Evolutionary conservation across 2,888 invertebrate genomes (phyloP).

Genomic region (Scaptomyza cyrtandrae): DNA sequence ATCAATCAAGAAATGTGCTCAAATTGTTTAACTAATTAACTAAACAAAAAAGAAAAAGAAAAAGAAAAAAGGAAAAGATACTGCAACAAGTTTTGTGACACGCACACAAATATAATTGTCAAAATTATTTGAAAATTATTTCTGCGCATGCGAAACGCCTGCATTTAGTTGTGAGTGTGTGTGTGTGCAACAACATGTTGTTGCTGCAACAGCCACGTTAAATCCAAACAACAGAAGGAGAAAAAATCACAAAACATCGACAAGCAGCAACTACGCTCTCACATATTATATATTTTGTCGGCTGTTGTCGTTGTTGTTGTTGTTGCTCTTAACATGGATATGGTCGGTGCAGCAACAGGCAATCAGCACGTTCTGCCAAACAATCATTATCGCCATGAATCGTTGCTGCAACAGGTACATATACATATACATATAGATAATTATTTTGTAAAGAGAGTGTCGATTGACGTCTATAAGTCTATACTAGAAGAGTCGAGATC

Average conservation of each 20-base stretch:
- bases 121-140: slow-evolving; percentile 35
- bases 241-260: slow-evolving; percentile 21
- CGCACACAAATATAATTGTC: slow-evolving; percentile 21
- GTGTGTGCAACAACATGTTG: slow-evolving; percentile 73
- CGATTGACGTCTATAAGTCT: slow-evolving; percentile 24
- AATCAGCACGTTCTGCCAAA: slow-evolving; percentile 84
- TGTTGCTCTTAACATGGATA: slow-evolving; percentile 80
- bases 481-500: slow-evolving; percentile 26
- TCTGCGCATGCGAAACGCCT: slow-evolving; percentile 56
- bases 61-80: too few relatives aligned
- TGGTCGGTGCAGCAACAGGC: slow-evolving; percentile 79
- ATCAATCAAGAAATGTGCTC: slow-evolving; percentile 20
- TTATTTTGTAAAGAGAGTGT: slow-evolving; percentile 37
- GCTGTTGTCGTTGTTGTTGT: slow-evolving; percentile 27
- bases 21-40: slow-evolving; percentile 35
- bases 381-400: slow-evolving; percentile 84
- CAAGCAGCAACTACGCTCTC: slow-evolving; percentile 28
- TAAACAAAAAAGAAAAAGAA: neutral
- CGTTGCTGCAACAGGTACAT: slow-evolving; percentile 82
- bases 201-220: slow-evolving; percentile 18
- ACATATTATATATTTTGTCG: slow-evolving; percentile 39
- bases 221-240: slow-evolving; percentile 3
- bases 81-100: slow-evolving; percentile 20
- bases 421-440: slow-evolving; percentile 29
- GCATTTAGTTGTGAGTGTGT: slow-evolving; percentile 56